Evolutionary conservation across 2,888 invertebrate species (phyloP), one percentile per base, ranked within the genome.

Genomic region (Drepana falcataria): DNA sequence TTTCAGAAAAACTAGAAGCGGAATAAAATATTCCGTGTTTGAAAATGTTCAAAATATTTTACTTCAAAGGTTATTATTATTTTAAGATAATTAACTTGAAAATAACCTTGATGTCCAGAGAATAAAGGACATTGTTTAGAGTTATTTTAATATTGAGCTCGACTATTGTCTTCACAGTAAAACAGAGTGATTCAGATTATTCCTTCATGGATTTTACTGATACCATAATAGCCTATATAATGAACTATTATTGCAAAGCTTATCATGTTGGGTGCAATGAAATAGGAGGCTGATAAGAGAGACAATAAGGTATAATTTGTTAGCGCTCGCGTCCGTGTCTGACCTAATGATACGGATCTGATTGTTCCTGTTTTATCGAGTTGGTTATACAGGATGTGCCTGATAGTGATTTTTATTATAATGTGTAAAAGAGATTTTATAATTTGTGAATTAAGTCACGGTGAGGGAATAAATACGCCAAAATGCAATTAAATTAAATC

Each of bases 261-360:
- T 51, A 51, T 51, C 51, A 51, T 40, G 51, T 41, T 41, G 51
- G 40, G 40, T 34, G 51, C 51, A 51, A 51, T 51, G 40, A 51
- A 51, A 51, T 33, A 51, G 51, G 40, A 40, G 51, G 7, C 5
- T 51, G 51, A 51, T 51, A 51, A 51, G 51, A 51, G 51, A 51
- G 35, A 48, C 53, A 56, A 56, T 51, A 53, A 56, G 56, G 51
- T 52, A 47, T 53, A 53, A 56, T 56, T 56, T 53, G 53, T 56
- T 48, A 51, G 53, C 56, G 53, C 47, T 9, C 33, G 44, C 51
- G 51, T 48, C 6, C 53, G 51, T 52, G 48, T 51, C 51, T 56
- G 56, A 56, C 53, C 56, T 53, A 53, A 53, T 53, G 53, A 48
- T 41, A 48, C 40, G 48, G 48, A 47, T 53, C 48, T 40, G 34